Evolutionary conservation across 35 echinoderm and acorn worm genomes (phyloP), one percentile per base, ranked within the genome.

Genomic region (Eucidaris tribuloides): DNA sequence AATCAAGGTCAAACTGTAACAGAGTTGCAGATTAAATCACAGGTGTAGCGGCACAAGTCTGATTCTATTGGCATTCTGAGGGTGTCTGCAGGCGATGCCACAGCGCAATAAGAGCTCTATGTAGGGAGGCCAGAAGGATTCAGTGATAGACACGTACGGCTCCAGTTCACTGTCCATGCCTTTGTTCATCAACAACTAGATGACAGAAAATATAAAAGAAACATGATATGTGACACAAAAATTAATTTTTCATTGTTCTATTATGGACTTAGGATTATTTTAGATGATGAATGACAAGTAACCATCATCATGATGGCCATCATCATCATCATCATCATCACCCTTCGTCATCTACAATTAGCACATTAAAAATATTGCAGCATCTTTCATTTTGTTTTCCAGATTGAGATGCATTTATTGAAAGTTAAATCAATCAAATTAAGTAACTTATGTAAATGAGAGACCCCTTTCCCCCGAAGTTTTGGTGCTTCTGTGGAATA

Each of bases 181-280:
- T 34, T 78, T 91, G 50, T 92, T 92, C 84, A 87, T 87, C 55
- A 92, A 60, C 14, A 81, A 19, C 90, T 92, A 49, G 50, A 62
- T 0, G 34, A 70, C 13, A 58, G 40, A 58, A 76, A 58, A 77
- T 5, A 77, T 11, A 58, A 20, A 0, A 76, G 77, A 34, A 54
- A 23, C 24, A 7, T 45, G 24, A 77, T 36, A 27, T 46, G 17
- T 34, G 17, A 34, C 79, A 48, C 6, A 78, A 78, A 5, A 0
- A 29, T 9, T 14, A 19, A 11, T 19, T 9, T 15, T 2, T 9
- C 11, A 77, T 42, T 55, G 50, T 13, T 55, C 13, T n/a, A 14
- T 55, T 14, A 14, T 55, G 13, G 13, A 55, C 13, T n/a, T n/a
- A n/a, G n/a, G n/a, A 13, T n/a, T 55, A 14, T 14, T 55, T 55